These are phyloP conservation scores for Globodera ellingtonae DNA, from an alignment of 1,140 invertebrate genomes.

Conservation along the genomic window DNA sequence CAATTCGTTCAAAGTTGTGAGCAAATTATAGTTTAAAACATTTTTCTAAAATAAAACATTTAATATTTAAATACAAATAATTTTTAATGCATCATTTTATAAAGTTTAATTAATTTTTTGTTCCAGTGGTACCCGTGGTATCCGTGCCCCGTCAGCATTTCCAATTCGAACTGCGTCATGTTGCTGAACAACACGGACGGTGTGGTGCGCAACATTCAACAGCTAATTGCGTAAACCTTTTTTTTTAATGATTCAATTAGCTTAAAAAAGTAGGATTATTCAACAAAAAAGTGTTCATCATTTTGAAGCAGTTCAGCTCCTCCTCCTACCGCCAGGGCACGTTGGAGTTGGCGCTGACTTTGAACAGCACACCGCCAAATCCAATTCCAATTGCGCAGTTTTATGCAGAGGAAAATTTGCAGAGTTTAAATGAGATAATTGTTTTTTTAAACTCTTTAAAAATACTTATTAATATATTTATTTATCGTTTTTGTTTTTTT, in stretches of 20 bases:
- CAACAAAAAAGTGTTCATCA: too few relatives aligned
- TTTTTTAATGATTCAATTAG: neutral
- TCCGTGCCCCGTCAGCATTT: conserved; percentile 26
- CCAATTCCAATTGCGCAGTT: conserved; percentile 26
- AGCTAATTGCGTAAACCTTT: conserved; percentile 13
- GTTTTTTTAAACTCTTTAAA: neutral
- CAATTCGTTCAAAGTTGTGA: conserved; percentile 10
- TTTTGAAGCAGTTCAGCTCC: neutral
- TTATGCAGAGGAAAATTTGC: conserved; percentile 21
- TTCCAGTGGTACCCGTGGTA: conserved; percentile 33
- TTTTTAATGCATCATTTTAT: too few relatives aligned
- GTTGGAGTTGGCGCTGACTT: conserved; percentile 23
- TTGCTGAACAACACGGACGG: conserved; percentile 16
- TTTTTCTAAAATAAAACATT: neutral
- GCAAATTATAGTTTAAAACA: neutral
- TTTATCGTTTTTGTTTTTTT: neutral
- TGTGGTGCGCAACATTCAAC: neutral
- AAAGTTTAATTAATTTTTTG: conserved; percentile 6
- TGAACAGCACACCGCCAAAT: conserved; percentile 19
- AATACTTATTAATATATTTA: neutral
- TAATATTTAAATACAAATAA: conserved; percentile 3
- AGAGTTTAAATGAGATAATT: neutral
- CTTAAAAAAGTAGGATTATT: neutral
- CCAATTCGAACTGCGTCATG: conserved; percentile 17
- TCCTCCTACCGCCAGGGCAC: conserved; percentile 19